A percentile compares a stretch with the other conserved stretches of the same genome.
Conservation (phyloP, 2,888 invertebrate species). For the Yponomeuta sedellus region DNA sequence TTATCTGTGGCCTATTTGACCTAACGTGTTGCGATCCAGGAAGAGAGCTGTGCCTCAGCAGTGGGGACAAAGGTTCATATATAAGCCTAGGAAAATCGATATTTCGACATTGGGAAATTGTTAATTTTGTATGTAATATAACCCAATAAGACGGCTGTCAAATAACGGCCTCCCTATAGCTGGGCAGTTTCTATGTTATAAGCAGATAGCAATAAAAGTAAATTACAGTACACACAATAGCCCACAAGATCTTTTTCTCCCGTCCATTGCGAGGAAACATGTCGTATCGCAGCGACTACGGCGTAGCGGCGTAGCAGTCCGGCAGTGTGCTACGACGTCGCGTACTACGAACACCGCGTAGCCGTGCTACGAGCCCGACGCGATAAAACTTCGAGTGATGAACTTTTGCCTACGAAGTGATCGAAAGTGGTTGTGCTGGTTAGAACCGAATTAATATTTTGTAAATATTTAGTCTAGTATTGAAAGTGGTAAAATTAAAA, state of each 20-base stretch:
- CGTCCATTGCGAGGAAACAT: background rate
- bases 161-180: no score
- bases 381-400: background rate
- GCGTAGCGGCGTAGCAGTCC: background rate
- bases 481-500: background rate
- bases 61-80: no score
- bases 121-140: no score
- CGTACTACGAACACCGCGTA: background rate
- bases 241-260: background rate
- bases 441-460: background rate
- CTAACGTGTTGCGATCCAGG: no score
- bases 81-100: no score
- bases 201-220: background rate
- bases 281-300: background rate
- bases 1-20: no score
- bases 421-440: background rate
- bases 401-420: background rate
- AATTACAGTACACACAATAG: background rate
- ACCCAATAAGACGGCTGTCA: no score
- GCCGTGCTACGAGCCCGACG: background rate
- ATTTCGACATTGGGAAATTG: no score
- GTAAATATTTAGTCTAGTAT: background rate
- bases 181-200: no score
- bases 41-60: no score
- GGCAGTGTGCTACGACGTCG: background rate